Evolutionary conservation across 1,140 invertebrate genomes (phyloP), one percentile per base, ranked within the genome.

Genomic region (Arion vulgaris): DNA sequence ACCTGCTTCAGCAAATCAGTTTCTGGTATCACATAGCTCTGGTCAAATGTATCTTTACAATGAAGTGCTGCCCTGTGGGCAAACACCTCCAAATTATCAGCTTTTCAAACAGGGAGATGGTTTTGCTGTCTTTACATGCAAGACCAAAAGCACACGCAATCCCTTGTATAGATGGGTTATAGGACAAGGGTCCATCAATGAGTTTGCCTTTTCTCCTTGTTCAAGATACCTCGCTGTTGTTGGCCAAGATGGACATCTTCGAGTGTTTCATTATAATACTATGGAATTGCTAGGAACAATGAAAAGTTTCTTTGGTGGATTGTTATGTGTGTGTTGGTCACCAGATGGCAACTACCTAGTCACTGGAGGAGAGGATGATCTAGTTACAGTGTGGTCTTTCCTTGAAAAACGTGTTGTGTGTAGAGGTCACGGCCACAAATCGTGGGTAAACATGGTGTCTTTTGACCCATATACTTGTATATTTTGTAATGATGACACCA

Each of bases 41-140:
- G 98, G 98, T n/a, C 96, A 99, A 89, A 94, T 99, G 88, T 99
- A 99, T 94, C 94, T 99, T 32, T 99, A 99, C 93, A 98, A 99
- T 93, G 97, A 98, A 93, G 97, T 99, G 92, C 93, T 98, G 72
- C 94, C 95, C 1, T 98, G 97, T 93, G 96, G 96, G 0, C 89
- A 95, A 94, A 87, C 95, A 94, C 87, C 97, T 95, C 71, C 96
- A 17, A 89, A 96, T 89, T 99, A 99, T 93, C 97, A 99, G 92
- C 94, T 96, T 34, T 97, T 99, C 88, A 99, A 99, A 93, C 95
- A 97, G 85, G 98, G 98, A 1, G 97, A 98, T 84, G 97, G 97
- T 72, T 99, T 96, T 93, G 95, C 96, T 77, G 96, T 99, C 87
- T 96, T 96, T 91, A 98, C 97, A 7, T 98, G 97, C 92, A 98